These are phyloP conservation scores for Bombycilla garrulus DNA, from an alignment of 2,113 vertebrate species.

Conservation along the genomic window DNA sequence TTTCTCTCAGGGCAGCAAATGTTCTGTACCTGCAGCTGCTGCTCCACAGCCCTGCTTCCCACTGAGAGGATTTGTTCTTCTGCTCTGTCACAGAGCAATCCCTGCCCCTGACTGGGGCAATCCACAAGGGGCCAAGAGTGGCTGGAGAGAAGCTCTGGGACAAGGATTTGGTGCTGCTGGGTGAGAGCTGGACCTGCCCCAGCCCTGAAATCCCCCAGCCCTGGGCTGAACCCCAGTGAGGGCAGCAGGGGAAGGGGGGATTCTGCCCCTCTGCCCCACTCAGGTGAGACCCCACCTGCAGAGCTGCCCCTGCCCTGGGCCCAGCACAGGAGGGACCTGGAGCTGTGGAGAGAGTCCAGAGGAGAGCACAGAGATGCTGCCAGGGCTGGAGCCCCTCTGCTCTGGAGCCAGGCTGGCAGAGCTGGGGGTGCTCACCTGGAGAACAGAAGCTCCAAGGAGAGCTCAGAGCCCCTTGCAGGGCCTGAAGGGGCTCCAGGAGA, in stretches of 20 bases:
- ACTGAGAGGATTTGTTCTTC: background rate
- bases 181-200: background rate
- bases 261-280: background rate
- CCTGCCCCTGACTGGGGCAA: background rate
- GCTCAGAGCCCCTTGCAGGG: background rate
- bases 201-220: accelerated
- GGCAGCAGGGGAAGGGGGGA: background rate
- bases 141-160: background rate
- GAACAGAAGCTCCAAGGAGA: background rate
- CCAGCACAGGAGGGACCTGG: background rate
- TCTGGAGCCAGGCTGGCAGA: background rate
- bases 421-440: background rate
- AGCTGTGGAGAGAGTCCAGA: background rate
- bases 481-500: background rate
- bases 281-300: background rate
- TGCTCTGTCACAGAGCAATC: background rate
- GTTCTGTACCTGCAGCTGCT: background rate
- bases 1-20: background rate
- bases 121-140: background rate
- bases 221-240: background rate
- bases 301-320: background rate
- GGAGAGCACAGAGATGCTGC: accelerated
- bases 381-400: background rate
- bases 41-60: background rate
- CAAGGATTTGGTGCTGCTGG: background rate